Evolutionary conservation across 2,113 vertebrate genomes (phyloP).

Genomic region (Delphinapterus leucas): DNA sequence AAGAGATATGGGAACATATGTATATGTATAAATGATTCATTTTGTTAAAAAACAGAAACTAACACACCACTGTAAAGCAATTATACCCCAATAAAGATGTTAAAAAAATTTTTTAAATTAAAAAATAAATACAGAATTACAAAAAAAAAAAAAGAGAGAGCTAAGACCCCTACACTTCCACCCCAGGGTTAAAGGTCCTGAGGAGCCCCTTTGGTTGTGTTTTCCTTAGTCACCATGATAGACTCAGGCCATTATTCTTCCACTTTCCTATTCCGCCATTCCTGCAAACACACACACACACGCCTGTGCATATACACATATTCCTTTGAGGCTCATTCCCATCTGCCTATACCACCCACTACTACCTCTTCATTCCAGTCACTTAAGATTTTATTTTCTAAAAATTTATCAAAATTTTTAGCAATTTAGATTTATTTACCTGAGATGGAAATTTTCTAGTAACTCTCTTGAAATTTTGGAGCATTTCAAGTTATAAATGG

Average conservation of each 20-base stretch:
- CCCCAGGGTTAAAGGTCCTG: not conserved
- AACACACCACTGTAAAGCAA: too few species aligned
- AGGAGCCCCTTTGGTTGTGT: not conserved
- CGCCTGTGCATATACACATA: not conserved
- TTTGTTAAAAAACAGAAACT: too few species aligned
- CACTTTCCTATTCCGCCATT: not conserved
- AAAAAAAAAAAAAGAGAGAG: not conserved
- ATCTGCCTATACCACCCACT: not conserved
- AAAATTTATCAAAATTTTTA: constrained; percentile 27
- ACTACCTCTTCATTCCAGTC: not conserved
- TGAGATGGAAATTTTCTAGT: not conserved
- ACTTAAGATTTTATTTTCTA: constrained; percentile 11
- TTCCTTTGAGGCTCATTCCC: not conserved
- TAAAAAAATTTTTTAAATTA: accelerated
- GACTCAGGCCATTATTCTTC: not conserved
- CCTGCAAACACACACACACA: not conserved
- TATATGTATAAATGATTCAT: too few species aligned
- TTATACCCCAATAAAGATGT: too few species aligned
- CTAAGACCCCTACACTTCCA: not conserved
- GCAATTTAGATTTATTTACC: constrained; percentile 29
- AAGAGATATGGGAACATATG: too few species aligned
- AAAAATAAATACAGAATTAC: too few species aligned
- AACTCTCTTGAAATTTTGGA: constrained; percentile 4
- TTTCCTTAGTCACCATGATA: not conserved
- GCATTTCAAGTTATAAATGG: constrained; percentile 6